These are phyloP conservation scores for Iguana delicatissima DNA, from an alignment of 2,797 vertebrate genomes.

Conservation along the genomic window DNA sequence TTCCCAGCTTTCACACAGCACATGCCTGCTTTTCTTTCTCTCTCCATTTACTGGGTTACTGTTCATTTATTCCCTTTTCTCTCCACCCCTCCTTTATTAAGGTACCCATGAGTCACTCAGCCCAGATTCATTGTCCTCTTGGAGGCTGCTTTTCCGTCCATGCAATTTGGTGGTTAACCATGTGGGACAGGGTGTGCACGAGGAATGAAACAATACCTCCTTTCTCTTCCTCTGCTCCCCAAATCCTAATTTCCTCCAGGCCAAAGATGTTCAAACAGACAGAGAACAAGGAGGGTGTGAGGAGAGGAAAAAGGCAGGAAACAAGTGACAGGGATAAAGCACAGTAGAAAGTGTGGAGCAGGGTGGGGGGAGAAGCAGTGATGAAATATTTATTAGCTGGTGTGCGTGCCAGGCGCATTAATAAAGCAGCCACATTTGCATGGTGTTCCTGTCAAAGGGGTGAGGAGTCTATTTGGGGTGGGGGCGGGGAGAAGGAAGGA, in stretches of 20 bases:
- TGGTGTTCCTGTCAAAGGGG: slow-evolving; percentile 45
- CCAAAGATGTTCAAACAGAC: slow-evolving; percentile 42
- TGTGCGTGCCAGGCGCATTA: slow-evolving; percentile 71
- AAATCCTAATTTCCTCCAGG: slow-evolving; percentile 21
- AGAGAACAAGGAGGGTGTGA: slow-evolving; percentile 44
- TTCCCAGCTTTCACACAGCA: background rate
- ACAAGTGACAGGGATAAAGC: slow-evolving; percentile 58
- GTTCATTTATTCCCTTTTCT: slow-evolving; percentile 19
- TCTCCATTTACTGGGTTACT: slow-evolving; percentile 11
- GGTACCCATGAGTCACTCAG: slow-evolving; percentile 10
- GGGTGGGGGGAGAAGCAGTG: slow-evolving; percentile 31
- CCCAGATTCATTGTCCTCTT: slow-evolving; percentile 37
- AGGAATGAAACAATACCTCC: background rate
- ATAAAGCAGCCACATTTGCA: slow-evolving; percentile 71
- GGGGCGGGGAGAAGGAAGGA: background rate
- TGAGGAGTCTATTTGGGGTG: slow-evolving; percentile 50
- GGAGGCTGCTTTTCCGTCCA: background rate
- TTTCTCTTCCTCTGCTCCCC: background rate
- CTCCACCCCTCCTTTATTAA: background rate
- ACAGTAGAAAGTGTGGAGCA: slow-evolving; percentile 9
- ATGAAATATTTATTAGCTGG: slow-evolving; percentile 77
- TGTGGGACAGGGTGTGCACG: background rate
- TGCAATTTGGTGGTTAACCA: slow-evolving; percentile 26
- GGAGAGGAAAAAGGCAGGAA: slow-evolving; percentile 42
- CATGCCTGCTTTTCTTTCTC: background rate